Percentiles rank a stretch among this genome's conserved stretches.
phyloP scores from a whole-genome alignment of 1,140 invertebrate species.

The Agrypnia vestita region DNA sequence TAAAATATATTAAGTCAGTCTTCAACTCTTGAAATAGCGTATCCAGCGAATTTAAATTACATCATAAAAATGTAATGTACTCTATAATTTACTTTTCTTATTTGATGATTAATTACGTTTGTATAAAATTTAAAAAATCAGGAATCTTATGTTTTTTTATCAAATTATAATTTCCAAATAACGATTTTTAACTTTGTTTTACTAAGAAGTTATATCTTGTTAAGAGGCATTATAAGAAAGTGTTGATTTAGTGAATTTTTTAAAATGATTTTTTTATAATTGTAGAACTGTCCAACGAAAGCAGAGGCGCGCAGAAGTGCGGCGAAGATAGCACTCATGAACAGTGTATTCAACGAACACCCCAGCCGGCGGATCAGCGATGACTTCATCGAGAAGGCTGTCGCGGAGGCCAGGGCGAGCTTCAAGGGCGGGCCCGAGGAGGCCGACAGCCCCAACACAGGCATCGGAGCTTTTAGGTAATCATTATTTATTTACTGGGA shows the following conservation, averaged over 20 bases:
- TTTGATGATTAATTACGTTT: too few species aligned
- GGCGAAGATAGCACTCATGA: conserved; percentile 97
- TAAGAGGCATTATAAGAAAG: not conserved
- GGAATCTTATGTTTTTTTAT: too few species aligned
- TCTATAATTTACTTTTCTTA: too few species aligned
- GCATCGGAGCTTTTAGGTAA: conserved; percentile 91
- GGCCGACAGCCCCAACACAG: conserved; percentile 86
- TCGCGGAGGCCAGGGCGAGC: conserved; percentile 86
- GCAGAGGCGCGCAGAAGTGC: conserved; percentile 94
- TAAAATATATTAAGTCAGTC: too few species aligned
- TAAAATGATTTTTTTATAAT: conserved; percentile 42
- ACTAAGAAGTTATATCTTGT: too few species aligned
- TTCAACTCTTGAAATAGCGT: too few species aligned
- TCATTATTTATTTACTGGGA: not conserved
- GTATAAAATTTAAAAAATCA: too few species aligned
- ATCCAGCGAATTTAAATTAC: too few species aligned
- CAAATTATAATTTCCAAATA: too few species aligned
- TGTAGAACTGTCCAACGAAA: conserved; percentile 93
- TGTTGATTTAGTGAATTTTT: conserved; percentile 18
- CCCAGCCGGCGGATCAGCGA: conserved; percentile 93
- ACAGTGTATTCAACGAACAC: conserved; percentile 97
- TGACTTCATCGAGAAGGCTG: conserved; percentile 95
- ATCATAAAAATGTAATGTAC: too few species aligned
- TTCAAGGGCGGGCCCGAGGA: conserved; percentile 79
- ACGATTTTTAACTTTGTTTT: too few species aligned